These are phyloP conservation scores for Punctoribates punctum DNA, from an alignment of 2,888 invertebrate species.

Conservation along the genomic window DNA sequence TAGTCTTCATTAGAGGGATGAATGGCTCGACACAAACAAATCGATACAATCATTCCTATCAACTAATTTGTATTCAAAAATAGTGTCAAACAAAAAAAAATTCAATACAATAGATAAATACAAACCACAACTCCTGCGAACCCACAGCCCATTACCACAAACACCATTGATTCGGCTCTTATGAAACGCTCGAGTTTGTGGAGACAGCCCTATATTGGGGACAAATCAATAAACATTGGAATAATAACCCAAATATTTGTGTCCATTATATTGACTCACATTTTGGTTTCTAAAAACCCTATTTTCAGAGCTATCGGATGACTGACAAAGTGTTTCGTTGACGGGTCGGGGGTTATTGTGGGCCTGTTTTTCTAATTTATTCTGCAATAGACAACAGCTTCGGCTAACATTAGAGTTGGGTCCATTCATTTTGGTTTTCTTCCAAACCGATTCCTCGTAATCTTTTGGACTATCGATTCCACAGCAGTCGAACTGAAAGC, in stretches of 20 bases:
- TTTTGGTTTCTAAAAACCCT: slow-evolving; percentile 45
- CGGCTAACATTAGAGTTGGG: slow-evolving; percentile 43
- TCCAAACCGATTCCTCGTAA: slow-evolving; percentile 47
- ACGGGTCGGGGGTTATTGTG: slow-evolving; percentile 47
- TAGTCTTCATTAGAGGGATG: neutral
- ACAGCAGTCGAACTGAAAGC: slow-evolving; percentile 48
- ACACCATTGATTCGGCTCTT: slow-evolving; percentile 46
- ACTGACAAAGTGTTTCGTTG: slow-evolving; percentile 47
- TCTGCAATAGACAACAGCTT: slow-evolving; percentile 47
- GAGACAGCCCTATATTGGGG: slow-evolving; percentile 45
- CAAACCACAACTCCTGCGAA: slow-evolving; percentile 47
- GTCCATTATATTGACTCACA: slow-evolving; percentile 39
- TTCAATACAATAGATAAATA: neutral
- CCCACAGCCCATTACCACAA: slow-evolving; percentile 47
- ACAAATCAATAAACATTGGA: neutral
- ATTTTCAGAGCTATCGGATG: slow-evolving; percentile 39
- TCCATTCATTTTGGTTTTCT: slow-evolving; percentile 33
- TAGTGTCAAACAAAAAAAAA: neutral
- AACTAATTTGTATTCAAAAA: slow-evolving; percentile 41
- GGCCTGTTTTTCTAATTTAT: slow-evolving; percentile 44
- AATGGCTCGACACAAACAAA: slow-evolving; percentile 45
- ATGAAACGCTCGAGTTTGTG: slow-evolving; percentile 46
- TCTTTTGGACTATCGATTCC: slow-evolving; percentile 47
- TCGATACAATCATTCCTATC: slow-evolving; percentile 46
- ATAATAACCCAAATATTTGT: neutral